Evolutionary conservation across 2,113 vertebrate species (phyloP).

Genomic region (Platysteira castanea): DNA sequence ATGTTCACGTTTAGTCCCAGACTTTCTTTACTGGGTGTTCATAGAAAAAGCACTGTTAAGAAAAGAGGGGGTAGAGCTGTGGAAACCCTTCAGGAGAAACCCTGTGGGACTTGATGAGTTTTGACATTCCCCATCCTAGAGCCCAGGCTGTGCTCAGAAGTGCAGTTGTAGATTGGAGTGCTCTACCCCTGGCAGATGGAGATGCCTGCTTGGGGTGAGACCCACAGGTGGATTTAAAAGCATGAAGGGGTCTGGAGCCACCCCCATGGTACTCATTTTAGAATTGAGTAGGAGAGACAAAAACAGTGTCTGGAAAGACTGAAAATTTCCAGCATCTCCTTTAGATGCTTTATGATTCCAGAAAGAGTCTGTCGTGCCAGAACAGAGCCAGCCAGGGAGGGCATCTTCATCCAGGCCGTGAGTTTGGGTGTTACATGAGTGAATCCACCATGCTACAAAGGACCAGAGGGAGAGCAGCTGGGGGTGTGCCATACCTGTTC

Average conservation of each 20-base stretch:
- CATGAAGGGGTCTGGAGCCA: background rate
- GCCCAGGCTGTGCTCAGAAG: background rate
- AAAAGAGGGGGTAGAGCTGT: background rate
- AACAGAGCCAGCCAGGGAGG: background rate
- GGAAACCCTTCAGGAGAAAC: background rate
- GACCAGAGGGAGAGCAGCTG: background rate
- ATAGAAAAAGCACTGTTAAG: background rate
- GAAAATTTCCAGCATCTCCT: background rate
- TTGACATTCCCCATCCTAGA: background rate
- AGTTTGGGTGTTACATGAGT: background rate
- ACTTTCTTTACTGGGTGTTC: background rate
- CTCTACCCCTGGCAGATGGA: background rate
- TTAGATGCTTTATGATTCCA: background rate
- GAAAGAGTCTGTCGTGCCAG: background rate
- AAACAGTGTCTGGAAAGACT: background rate
- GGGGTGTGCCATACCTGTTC: background rate
- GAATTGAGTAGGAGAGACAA: slow-evolving; percentile 38
- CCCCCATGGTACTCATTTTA: slow-evolving; percentile 3
- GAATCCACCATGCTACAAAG: background rate
- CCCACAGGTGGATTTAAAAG: slow-evolving; percentile 24
- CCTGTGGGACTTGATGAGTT: background rate
- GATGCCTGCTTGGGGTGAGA: background rate
- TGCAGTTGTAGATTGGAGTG: background rate
- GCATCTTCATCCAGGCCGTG: background rate
- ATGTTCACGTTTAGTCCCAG: background rate